Evolutionary conservation across 2,113 vertebrate species (phyloP).

Genomic region (Pachyramphus minor): DNA sequence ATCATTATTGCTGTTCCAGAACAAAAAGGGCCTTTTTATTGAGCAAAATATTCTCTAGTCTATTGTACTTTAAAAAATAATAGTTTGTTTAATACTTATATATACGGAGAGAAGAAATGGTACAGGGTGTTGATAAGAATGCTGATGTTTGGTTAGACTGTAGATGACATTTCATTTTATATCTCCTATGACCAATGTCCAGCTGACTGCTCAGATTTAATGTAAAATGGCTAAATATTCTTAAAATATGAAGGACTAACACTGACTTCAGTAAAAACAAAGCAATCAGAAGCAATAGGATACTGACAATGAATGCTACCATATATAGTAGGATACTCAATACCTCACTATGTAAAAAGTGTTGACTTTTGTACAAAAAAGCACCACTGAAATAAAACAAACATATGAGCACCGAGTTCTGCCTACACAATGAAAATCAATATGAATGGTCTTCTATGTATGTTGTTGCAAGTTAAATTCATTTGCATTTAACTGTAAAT

Average conservation of each 20-base stretch:
- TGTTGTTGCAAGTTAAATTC: background rate
- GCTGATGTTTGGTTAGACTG: background rate
- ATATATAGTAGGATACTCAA: background rate
- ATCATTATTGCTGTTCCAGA: background rate
- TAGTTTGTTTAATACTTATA: background rate
- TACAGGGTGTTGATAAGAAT: background rate
- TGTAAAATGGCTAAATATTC: background rate
- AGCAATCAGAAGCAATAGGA: background rate
- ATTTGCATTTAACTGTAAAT: background rate
- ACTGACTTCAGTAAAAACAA: background rate
- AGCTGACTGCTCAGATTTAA: background rate
- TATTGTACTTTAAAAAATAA: background rate
- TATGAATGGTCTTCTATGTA: background rate
- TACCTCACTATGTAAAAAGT: background rate
- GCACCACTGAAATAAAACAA: background rate
- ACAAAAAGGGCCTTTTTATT: background rate
- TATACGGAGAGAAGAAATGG: background rate
- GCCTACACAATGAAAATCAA: background rate
- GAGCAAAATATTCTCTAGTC: background rate
- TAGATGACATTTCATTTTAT: background rate
- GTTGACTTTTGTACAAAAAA: background rate
- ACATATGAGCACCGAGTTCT: background rate
- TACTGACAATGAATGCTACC: background rate
- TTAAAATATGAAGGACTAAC: background rate
- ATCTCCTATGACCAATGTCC: background rate